Percentiles rank a stretch among this genome's conserved stretches.
phyloP scores from a whole-genome alignment of 2,113 vertebrate species.

The Baryphthengus martii region DNA sequence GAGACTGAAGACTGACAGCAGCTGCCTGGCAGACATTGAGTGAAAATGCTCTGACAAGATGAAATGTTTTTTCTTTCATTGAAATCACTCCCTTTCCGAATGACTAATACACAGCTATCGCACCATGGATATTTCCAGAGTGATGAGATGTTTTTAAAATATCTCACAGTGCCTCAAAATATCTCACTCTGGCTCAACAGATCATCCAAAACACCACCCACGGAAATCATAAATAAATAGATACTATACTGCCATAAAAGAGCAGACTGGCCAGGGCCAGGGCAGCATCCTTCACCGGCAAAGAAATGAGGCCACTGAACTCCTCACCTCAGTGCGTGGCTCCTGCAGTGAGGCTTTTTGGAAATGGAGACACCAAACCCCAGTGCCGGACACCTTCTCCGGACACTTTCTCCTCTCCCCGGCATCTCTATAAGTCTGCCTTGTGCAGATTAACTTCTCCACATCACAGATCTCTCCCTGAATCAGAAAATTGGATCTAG shows the following conservation, averaged over 20 bases:
- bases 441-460: background rate
- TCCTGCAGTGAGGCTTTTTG: background rate
- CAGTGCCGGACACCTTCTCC: background rate
- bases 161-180: slow-evolving; percentile 64
- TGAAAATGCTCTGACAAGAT: slow-evolving; percentile 64
- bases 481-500: background rate
- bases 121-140: slow-evolving; percentile 61
- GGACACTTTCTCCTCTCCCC: background rate
- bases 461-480: background rate
- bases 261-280: slow-evolving; percentile 5
- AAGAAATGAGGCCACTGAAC: background rate
- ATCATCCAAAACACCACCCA: slow-evolving; percentile 64
- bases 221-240: slow-evolving; percentile 66
- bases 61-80: slow-evolving; percentile 69
- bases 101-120: slow-evolving; percentile 61
- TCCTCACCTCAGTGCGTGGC: background rate
- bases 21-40: slow-evolving; percentile 65
- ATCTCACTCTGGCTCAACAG: slow-evolving; percentile 64
- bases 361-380: background rate
- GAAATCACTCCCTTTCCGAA: slow-evolving; percentile 66
- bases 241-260: background rate
- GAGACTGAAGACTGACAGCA: slow-evolving; percentile 49
- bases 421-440: background rate
- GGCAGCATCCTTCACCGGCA: background rate
- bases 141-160: slow-evolving; percentile 68